Evolutionary conservation across 2,113 vertebrate genomes (phyloP).

Genomic region (Sus scrofa): T2T-Sscrofa CM000815.6:109661001-109661500

Average conservation of each 20-base stretch:
- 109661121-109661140: background rate
- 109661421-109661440: background rate
- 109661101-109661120: background rate
- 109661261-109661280: background rate
- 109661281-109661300: background rate
- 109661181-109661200: background rate
- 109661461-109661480: background rate
- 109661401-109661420: accelerated
- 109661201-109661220: background rate
- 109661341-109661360: background rate
- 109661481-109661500: background rate
- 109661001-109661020: background rate
- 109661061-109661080: background rate
- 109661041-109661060: background rate
- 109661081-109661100: background rate
- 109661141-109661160: background rate
- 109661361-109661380: accelerated
- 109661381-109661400: no score
- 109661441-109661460: background rate
- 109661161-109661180: background rate
- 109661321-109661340: background rate
- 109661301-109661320: background rate
- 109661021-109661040: background rate
- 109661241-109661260: background rate
- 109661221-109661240: background rate